Conservation (phyloP, 92 coral and sea anemone genomes). For the Phenganax marumi region DNA sequence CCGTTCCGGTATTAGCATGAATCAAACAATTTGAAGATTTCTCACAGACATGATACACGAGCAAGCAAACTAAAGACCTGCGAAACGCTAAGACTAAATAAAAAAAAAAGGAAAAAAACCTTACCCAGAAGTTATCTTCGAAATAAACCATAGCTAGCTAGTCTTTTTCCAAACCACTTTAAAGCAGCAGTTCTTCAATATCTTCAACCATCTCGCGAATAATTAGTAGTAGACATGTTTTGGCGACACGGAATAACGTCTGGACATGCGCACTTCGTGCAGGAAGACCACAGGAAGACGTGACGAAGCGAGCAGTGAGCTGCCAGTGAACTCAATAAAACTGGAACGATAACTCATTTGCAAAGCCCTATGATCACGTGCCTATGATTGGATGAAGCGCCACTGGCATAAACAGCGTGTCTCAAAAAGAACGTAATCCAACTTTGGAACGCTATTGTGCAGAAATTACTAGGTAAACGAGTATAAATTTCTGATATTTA, state of each 20-base stretch:
- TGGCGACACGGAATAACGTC: slow-evolving; percentile 12
- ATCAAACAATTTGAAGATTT: background rate
- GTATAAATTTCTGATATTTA: no score
- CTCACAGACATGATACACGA: background rate
- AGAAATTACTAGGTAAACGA: no score
- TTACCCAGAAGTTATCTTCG: slow-evolving; percentile 99
- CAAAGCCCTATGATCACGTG: no score
- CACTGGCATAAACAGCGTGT: no score
- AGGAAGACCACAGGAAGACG: background rate
- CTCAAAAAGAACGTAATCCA: no score
- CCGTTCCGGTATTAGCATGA: slow-evolving; percentile 3
- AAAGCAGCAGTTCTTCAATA: slow-evolving; percentile 13
- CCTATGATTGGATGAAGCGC: no score
- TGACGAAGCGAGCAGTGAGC: no score
- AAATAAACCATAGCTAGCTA: slow-evolving; percentile 73
- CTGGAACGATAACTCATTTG: no score
- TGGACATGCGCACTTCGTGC: slow-evolving; percentile 15
- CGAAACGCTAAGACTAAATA: background rate
- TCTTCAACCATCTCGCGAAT: slow-evolving; percentile 30
- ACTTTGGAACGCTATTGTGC: no score
- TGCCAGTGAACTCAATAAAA: no score
- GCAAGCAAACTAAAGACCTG: background rate
- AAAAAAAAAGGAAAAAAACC: slow-evolving; percentile 1
- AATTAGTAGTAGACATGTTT: slow-evolving; percentile 36
- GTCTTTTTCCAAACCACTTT: background rate